Evolutionary conservation across 2,888 invertebrate species (phyloP).

Genomic region (Drosophila kuntzei): DNA sequence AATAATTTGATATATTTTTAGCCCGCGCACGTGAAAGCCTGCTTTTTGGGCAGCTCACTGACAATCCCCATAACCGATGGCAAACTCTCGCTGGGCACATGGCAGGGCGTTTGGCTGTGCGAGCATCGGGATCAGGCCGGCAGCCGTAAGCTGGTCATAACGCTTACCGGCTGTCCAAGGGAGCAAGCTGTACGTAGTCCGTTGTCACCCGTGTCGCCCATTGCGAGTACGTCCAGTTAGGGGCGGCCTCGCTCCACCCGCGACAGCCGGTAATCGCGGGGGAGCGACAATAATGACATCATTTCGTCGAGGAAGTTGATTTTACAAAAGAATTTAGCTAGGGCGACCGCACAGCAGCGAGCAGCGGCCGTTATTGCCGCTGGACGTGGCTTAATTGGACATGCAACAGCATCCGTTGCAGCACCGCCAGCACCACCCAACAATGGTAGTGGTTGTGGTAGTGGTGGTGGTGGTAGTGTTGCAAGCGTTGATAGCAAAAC

Average conservation of each 20-base stretch:
- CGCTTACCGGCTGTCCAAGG: slow-evolving; percentile 95
- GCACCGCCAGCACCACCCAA: slow-evolving; percentile 35
- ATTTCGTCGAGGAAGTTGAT: slow-evolving; percentile 86
- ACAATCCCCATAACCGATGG: slow-evolving; percentile 98
- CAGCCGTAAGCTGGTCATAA: slow-evolving; percentile 95
- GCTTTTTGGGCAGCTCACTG: slow-evolving; percentile 97
- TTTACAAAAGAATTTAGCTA: slow-evolving; percentile 86
- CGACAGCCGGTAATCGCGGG: slow-evolving; percentile 86
- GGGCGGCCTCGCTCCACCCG: slow-evolving; percentile 88
- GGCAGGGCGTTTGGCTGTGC: slow-evolving; percentile 99
- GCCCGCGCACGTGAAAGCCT: slow-evolving; percentile 99
- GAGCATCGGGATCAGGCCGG: slow-evolving; percentile 98
- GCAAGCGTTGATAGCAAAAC: slow-evolving; percentile 55
- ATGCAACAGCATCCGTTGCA: slow-evolving; percentile 49
- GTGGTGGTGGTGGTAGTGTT: slow-evolving; percentile 21
- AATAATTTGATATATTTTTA: slow-evolving; percentile 80
- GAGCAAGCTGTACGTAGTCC: slow-evolving; percentile 93
- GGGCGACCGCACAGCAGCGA: slow-evolving; percentile 84
- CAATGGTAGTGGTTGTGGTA: background rate
- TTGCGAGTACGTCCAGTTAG: slow-evolving; percentile 97
- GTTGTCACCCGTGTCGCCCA: slow-evolving; percentile 93
- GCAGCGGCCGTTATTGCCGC: slow-evolving; percentile 77
- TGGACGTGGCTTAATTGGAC: slow-evolving; percentile 63
- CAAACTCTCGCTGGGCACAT: slow-evolving; percentile 96
- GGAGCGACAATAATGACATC: slow-evolving; percentile 86